Evolutionary conservation across 2,797 vertebrate genomes (phyloP).

Genomic region (Takifugu ocellatus): DNA sequence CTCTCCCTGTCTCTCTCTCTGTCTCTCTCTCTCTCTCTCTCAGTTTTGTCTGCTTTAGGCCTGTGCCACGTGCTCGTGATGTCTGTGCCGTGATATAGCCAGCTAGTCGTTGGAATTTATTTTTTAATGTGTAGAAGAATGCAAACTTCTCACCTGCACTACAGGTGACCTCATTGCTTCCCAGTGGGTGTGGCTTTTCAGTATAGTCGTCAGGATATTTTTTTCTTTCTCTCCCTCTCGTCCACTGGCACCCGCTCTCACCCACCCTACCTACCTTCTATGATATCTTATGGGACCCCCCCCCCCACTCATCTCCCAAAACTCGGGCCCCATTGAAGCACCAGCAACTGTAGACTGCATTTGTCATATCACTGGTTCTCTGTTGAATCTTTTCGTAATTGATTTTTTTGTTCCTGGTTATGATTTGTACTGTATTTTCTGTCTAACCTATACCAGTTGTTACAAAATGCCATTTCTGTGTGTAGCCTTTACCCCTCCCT

Average conservation of each 20-base stretch:
- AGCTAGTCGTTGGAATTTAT: constrained; percentile 29
- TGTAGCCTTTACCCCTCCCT: constrained; percentile 77
- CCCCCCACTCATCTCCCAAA: constrained; percentile 29
- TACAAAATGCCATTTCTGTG: constrained; percentile 83
- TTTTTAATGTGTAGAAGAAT: constrained; percentile 59
- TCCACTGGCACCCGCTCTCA: constrained; percentile 24
- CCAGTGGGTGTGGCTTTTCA: constrained; percentile 67
- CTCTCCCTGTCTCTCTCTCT: constrained; percentile 9
- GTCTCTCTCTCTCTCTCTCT: constrained; percentile 9
- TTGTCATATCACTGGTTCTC: constrained; percentile 81
- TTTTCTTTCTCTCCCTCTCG: constrained; percentile 5
- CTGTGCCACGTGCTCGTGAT: constrained; percentile 47
- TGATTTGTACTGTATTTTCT: constrained; percentile 76
- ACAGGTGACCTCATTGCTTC: constrained; percentile 68
- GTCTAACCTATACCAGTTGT: constrained; percentile 81
- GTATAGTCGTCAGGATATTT: constrained; percentile 47
- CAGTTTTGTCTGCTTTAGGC: constrained; percentile 51
- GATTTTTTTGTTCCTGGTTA: constrained; percentile 62
- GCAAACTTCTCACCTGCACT: constrained; percentile 57
- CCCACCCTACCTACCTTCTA: constrained; percentile 30
- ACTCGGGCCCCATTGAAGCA: constrained; percentile 73
- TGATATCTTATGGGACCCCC: constrained; percentile 37
- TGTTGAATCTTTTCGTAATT: constrained; percentile 60
- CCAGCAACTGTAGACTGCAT: constrained; percentile 82
- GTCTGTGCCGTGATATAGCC: constrained; percentile 52